A percentile compares a stretch with the other conserved stretches of the same genome.
Conservation (phyloP, 2,888 invertebrate species). For the Phengaris alcon region DNA sequence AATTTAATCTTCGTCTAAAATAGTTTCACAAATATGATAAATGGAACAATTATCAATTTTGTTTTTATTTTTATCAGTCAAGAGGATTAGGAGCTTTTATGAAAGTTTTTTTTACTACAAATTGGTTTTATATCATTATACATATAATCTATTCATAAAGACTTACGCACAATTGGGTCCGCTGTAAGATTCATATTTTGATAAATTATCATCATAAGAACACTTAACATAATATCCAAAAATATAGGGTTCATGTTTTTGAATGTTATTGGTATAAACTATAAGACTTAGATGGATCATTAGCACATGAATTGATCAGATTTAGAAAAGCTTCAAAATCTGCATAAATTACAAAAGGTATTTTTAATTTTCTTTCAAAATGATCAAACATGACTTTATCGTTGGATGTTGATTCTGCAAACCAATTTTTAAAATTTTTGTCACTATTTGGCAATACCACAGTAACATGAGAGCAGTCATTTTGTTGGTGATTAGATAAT, state of each 20-base stretch:
- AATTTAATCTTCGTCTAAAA: no score
- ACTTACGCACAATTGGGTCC: conserved; percentile 41
- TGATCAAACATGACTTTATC: conserved; percentile 37
- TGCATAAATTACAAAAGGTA: no score
- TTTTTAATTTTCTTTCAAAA: conserved; percentile 23
- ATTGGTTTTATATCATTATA: conserved; percentile 38
- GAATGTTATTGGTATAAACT: conserved; percentile 40
- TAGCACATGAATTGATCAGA: no score
- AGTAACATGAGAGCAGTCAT: conserved; percentile 37
- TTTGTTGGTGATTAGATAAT: no score
- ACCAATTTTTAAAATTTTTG: conserved; percentile 37
- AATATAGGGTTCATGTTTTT: conserved; percentile 43
- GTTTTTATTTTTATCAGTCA: conserved; percentile 30
- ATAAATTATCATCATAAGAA: conserved; percentile 42
- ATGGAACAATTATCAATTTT: conserved; percentile 38
- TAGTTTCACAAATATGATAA: conserved; percentile 37
- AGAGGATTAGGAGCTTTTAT: conserved; percentile 32
- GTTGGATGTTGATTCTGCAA: conserved; percentile 31
- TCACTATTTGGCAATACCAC: conserved; percentile 36
- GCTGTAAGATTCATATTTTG: conserved; percentile 41
- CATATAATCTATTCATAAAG: conserved; percentile 40
- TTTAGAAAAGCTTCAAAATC: no score
- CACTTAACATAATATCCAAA: conserved; percentile 46
- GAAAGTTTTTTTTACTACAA: conserved; percentile 33
- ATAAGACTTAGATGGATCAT: no score